Evolutionary conservation across 2,797 vertebrate genomes (phyloP).

Genomic region (Pangasius krempfi): DNA sequence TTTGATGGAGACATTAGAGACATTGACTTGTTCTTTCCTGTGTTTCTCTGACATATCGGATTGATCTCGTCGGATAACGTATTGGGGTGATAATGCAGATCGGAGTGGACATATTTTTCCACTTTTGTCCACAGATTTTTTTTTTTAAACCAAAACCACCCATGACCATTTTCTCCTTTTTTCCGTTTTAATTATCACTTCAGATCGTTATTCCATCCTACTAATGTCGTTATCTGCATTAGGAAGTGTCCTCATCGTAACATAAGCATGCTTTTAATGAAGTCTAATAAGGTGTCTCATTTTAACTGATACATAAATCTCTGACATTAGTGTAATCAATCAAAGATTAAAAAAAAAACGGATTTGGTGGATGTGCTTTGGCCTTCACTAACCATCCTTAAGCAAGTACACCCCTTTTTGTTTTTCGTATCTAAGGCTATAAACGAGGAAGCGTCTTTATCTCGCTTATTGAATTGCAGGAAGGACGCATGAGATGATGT

Average conservation of each 20-base stretch:
- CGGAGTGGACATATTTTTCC: too few species aligned
- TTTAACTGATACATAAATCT: too few species aligned
- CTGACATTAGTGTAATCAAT: not conserved
- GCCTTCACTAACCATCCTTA: too few species aligned
- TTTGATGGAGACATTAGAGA: too few species aligned
- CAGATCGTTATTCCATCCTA: not conserved
- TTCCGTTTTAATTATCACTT: not conserved
- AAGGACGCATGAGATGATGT: not conserved
- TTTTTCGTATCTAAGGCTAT: not conserved
- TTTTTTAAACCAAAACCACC: too few species aligned
- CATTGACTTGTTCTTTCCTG: too few species aligned
- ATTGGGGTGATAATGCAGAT: too few species aligned
- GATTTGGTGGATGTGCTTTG: not conserved
- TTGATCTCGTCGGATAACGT: too few species aligned
- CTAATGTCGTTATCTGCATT: not conserved
- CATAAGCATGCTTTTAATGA: not conserved
- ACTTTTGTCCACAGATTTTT: too few species aligned
- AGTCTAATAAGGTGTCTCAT: not conserved
- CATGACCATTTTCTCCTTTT: too few species aligned
- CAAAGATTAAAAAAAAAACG: not conserved
- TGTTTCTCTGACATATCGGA: too few species aligned
- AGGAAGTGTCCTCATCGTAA: not conserved
- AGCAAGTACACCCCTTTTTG: not conserved
- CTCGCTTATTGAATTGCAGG: not conserved
- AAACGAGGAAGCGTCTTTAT: not conserved